Conservation (phyloP, 2,113 vertebrate genomes). For the Chionomys nivalis region DNA sequence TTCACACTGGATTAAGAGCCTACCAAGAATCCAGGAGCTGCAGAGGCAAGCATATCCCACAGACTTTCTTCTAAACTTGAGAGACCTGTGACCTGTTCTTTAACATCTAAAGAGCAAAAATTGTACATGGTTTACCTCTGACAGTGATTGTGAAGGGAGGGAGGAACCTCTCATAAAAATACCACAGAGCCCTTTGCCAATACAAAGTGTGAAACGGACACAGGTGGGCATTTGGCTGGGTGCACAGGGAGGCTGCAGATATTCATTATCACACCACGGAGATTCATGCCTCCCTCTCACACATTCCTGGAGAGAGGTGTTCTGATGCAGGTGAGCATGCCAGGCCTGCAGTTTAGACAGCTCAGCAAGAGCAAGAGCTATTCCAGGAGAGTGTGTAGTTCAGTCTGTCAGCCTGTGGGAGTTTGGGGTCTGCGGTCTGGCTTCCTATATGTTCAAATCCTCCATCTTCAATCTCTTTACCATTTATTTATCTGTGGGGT, state of each 20-base stretch:
- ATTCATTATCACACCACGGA: not conserved
- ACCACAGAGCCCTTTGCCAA: not conserved
- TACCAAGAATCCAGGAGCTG: not conserved
- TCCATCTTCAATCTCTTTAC: not conserved
- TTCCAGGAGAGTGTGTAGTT: accelerated
- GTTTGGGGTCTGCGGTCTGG: not conserved
- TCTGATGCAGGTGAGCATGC: not conserved
- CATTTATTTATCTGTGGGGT: not conserved
- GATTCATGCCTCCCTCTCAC: not conserved
- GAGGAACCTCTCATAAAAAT: slow-evolving; percentile 30
- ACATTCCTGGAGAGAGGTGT: not conserved
- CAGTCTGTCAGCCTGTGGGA: not conserved
- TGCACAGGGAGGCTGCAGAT: not conserved
- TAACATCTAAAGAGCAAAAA: slow-evolving; percentile 36
- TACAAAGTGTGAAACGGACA: not conserved
- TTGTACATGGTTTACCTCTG: not conserved
- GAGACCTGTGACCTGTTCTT: not conserved
- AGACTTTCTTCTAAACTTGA: slow-evolving; percentile 48
- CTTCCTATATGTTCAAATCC: not conserved
- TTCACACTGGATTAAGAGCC: not conserved
- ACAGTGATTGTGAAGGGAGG: not conserved
- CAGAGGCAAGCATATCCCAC: not conserved
- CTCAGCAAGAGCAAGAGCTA: not conserved
- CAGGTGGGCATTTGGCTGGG: not conserved
- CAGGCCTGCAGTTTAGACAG: not conserved